A percentile compares a stretch with the other conserved stretches of the same genome.
Evolutionary conservation across 1,140 invertebrate species (phyloP).

Genomic region (Anoplophora glabripennis): DNA sequence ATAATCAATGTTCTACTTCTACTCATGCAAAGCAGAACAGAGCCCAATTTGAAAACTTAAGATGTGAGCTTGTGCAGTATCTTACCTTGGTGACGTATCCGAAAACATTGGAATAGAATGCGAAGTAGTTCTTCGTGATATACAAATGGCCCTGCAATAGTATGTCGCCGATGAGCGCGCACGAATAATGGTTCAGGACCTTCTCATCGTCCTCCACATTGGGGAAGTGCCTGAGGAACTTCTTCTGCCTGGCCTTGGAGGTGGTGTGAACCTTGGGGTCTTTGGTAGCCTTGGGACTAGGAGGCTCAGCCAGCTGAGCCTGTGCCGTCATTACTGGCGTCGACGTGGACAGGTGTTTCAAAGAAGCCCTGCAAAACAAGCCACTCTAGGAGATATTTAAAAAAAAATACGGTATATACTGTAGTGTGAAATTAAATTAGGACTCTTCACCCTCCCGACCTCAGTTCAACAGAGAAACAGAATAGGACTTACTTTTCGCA

Average conservation of each 20-base stretch:
- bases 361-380: slow-evolving; percentile 44
- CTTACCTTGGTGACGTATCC: slow-evolving; percentile 86
- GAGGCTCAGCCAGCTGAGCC: slow-evolving; percentile 41
- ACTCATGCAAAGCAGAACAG: neutral
- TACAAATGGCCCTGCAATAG: slow-evolving; percentile 90
- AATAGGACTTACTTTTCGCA: slow-evolving; percentile 42
- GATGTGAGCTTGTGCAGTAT: neutral
- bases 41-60: neutral
- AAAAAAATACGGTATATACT: no score
- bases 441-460: neutral
- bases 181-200: slow-evolving; percentile 85
- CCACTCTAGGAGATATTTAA: neutral
- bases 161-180: slow-evolving; percentile 87
- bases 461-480: neutral
- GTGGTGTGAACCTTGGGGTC: slow-evolving; percentile 56
- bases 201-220: slow-evolving; percentile 71
- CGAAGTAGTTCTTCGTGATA: slow-evolving; percentile 90
- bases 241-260: slow-evolving; percentile 68
- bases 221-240: slow-evolving; percentile 71
- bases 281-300: slow-evolving; percentile 47
- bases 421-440: no score
- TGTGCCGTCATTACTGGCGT: slow-evolving; percentile 50
- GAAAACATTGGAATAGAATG: slow-evolving; percentile 93
- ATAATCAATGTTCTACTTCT: neutral
- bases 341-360: slow-evolving; percentile 52